phyloP scores from a whole-genome alignment of 2,888 invertebrate species.

The Lacanobia wlatinum region DNA sequence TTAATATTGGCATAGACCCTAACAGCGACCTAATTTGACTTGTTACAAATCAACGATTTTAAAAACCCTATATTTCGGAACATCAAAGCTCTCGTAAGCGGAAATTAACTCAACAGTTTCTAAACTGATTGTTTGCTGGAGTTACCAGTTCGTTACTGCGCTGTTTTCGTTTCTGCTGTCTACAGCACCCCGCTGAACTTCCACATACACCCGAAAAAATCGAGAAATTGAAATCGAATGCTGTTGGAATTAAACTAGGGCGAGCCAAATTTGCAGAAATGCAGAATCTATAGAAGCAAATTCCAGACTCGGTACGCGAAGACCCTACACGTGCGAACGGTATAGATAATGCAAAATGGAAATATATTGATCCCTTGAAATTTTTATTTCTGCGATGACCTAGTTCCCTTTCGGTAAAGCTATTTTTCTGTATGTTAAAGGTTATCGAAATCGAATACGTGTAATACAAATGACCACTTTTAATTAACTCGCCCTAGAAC shows the following conservation, averaged over 20 bases:
- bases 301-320: background rate
- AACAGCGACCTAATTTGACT: background rate
- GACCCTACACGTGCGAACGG: background rate
- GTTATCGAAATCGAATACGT: conserved; percentile 8
- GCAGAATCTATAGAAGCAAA: conserved; percentile 3
- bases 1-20: background rate
- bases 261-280: background rate
- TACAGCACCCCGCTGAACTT: background rate
- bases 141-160: background rate
- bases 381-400: conserved; percentile 6
- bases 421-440: conserved; percentile 19
- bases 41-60: background rate
- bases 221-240: conserved; percentile 1
- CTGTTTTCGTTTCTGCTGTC: background rate
- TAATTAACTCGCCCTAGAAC: conserved; percentile 15
- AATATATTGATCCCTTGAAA: conserved; percentile 1
- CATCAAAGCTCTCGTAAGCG: background rate
- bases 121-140: background rate
- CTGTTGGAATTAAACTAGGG: background rate
- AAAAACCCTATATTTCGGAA: background rate
- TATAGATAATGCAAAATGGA: background rate
- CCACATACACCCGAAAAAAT: background rate
- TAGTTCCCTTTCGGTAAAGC: background rate
- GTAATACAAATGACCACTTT: conserved; percentile 6
- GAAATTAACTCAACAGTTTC: background rate